phyloP scores from a whole-genome alignment of 2,797 vertebrate species.

The Pantherophis vulpinus region DNA sequence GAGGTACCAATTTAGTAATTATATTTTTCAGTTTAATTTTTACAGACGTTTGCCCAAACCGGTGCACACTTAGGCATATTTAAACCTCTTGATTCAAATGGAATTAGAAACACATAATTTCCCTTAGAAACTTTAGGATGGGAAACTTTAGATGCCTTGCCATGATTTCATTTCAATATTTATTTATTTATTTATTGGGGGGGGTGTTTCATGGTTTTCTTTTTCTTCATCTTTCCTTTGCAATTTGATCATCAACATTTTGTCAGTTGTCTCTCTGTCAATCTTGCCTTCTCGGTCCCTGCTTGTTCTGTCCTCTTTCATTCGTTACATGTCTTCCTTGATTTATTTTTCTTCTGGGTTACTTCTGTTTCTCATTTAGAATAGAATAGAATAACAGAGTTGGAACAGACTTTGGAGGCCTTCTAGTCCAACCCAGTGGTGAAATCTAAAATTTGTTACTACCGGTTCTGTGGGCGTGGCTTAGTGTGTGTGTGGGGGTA shows the following conservation, averaged over 20 bases:
- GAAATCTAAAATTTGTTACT: too few relatives aligned
- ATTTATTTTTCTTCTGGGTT: constrained; percentile 34
- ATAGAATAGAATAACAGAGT: too few relatives aligned
- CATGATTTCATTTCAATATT: constrained; percentile 21
- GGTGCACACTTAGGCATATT: background rate
- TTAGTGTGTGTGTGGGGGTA: too few relatives aligned
- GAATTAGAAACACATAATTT: background rate
- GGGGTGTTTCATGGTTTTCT: background rate
- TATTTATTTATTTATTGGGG: background rate
- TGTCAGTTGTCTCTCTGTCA: background rate
- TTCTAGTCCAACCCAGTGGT: too few relatives aligned
- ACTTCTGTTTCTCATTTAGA: constrained; percentile 30
- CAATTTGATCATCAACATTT: constrained; percentile 15
- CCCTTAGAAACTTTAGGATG: background rate
- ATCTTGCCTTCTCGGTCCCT: constrained; percentile 19
- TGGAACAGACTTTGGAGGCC: too few relatives aligned
- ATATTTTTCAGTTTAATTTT: background rate
- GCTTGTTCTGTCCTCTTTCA: constrained; percentile 6
- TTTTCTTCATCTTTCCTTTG: constrained; percentile 14
- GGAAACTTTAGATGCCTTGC: background rate
- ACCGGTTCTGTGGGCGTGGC: too few relatives aligned
- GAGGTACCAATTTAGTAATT: background rate
- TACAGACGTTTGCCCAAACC: background rate
- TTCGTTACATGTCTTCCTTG: constrained; percentile 37
- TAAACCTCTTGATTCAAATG: background rate